phyloP scores from a whole-genome alignment of 1,140 invertebrate genomes.

The Diprion similis region DNA sequence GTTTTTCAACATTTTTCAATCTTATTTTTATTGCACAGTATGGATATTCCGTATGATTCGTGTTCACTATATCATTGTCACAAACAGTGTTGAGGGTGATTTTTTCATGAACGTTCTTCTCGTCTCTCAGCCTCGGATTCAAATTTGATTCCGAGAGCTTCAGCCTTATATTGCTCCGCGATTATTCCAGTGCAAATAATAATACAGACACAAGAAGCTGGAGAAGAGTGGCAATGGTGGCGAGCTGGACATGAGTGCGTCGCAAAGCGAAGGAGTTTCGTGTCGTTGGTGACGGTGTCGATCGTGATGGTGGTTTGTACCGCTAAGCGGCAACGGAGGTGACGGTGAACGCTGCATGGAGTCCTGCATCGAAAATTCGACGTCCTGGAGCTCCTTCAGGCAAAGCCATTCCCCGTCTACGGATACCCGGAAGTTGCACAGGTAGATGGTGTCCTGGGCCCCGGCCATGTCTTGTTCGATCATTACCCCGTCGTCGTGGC shows the following conservation, averaged over 20 bases:
- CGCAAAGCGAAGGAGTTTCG: slow-evolving; percentile 51
- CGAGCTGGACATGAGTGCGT: slow-evolving; percentile 53
- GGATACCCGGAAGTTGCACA: slow-evolving; percentile 96
- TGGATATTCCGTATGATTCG: too few species aligned
- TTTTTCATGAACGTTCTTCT: too few species aligned
- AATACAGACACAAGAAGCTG: slow-evolving; percentile 58
- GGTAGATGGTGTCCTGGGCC: slow-evolving; percentile 94
- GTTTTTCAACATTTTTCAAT: too few species aligned
- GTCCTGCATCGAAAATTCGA: slow-evolving; percentile 78
- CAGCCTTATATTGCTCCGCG: too few species aligned
- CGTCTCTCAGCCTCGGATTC: too few species aligned
- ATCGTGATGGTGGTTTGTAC: slow-evolving; percentile 45
- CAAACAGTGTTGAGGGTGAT: too few species aligned
- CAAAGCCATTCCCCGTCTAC: slow-evolving; percentile 98
- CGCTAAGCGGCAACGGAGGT: slow-evolving; percentile 55
- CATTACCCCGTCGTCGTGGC: slow-evolving; percentile 45
- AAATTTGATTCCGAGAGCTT: too few species aligned
- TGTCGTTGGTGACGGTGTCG: slow-evolving; percentile 33
- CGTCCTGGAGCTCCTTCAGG: slow-evolving; percentile 90
- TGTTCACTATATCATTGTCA: too few species aligned
- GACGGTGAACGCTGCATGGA: slow-evolving; percentile 69
- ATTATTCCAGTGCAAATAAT: slow-evolving; percentile 33
- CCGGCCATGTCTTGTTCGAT: slow-evolving; percentile 76
- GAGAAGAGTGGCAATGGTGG: slow-evolving; percentile 59
- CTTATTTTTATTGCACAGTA: too few species aligned